These are phyloP conservation scores for Scaptomyza reducta DNA, from an alignment of 2,888 invertebrate species.

Conservation along the genomic window DNA sequence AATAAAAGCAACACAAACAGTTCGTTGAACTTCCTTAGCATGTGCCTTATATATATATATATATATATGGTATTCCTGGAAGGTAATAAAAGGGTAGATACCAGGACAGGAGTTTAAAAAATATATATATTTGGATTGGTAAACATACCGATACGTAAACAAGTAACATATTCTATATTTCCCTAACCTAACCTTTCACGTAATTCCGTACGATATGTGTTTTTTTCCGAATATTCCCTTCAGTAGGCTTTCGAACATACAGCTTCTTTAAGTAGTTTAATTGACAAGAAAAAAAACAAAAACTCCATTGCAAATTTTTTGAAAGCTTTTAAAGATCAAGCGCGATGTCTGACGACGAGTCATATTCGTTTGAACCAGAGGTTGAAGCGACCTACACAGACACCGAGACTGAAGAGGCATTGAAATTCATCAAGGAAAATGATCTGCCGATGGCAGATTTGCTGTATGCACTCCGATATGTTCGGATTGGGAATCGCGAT, in stretches of 20 bases:
- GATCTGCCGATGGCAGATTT: background rate
- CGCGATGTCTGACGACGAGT: background rate
- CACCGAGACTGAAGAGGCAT: background rate
- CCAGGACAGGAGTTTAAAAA: background rate
- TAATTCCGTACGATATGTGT: no score
- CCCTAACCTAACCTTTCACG: no score
- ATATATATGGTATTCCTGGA: conserved; percentile 11
- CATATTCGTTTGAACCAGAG: background rate
- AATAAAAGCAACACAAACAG: conserved; percentile 51
- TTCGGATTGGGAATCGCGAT: background rate
- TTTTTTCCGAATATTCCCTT: background rate
- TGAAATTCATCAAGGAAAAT: background rate
- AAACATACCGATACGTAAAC: conserved; percentile 13
- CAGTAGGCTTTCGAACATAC: background rate
- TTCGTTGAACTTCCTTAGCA: conserved; percentile 72
- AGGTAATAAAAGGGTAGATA: conserved; percentile 40
- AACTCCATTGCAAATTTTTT: background rate
- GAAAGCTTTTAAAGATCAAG: background rate
- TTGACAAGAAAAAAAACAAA: background rate
- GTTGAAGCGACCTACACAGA: background rate
- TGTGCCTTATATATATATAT: conserved; percentile 49
- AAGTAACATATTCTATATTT: background rate
- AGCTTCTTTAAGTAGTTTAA: background rate
- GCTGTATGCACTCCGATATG: background rate
- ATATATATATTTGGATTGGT: background rate